phyloP scores from a whole-genome alignment of 2,113 vertebrate species.

The Daboia siamensis region DNA sequence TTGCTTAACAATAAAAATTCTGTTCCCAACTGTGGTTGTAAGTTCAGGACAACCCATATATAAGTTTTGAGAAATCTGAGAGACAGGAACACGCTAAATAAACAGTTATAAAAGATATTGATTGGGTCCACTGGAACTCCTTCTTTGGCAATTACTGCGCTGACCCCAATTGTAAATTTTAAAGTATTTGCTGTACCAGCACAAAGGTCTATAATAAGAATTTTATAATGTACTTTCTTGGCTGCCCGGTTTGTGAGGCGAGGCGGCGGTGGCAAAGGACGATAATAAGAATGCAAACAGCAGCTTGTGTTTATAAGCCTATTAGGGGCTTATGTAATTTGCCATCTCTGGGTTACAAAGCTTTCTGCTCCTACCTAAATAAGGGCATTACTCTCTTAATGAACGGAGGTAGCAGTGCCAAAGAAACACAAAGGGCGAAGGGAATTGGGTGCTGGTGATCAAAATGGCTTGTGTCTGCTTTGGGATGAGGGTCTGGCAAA shows the following conservation, averaged over 20 bases:
- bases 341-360: not conserved
- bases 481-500: not conserved
- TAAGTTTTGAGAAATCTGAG: not conserved
- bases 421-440: not conserved
- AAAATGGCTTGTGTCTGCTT: not conserved
- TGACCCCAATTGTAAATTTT: not conserved
- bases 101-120: not conserved
- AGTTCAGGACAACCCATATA: not conserved
- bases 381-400: not conserved
- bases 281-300: slow-evolving; percentile 19
- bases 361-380: not conserved
- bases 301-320: slow-evolving; percentile 26
- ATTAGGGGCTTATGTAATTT: slow-evolving; percentile 13
- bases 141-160: not conserved
- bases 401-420: not conserved
- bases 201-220: not conserved
- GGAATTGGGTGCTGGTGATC: not conserved
- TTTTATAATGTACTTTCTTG: not conserved
- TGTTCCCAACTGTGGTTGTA: not conserved
- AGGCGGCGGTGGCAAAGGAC: not conserved
- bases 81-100: no score
- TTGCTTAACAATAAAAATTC: not conserved
- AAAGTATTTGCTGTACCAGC: slow-evolving; percentile 9
- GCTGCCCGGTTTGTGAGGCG: not conserved
- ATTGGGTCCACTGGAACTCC: not conserved